phyloP scores from a whole-genome alignment of 2,113 vertebrate species.

The Nycticorax nycticorax region DNA sequence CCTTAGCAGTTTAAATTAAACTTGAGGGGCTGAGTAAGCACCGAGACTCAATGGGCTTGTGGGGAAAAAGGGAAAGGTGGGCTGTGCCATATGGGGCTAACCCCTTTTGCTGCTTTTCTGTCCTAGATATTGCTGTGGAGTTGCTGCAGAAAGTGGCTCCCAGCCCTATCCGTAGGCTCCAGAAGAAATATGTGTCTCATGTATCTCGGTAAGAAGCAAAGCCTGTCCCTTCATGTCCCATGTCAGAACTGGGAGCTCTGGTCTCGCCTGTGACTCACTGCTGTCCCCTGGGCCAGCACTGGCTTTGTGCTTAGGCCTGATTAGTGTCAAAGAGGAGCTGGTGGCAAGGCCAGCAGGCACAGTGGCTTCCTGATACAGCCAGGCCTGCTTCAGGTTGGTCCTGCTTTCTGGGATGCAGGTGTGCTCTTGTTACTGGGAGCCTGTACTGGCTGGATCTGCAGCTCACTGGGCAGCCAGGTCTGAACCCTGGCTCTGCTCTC shows the following conservation, averaged over 20 bases:
- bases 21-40: neutral
- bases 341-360: neutral
- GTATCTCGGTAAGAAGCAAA: constrained; percentile 86
- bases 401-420: neutral
- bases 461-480: neutral
- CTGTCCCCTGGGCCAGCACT: neutral
- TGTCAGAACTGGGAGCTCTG: neutral
- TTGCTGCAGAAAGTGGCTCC: constrained; percentile 96
- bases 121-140: constrained; percentile 95
- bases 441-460: neutral
- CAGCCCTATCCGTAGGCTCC: constrained; percentile 92
- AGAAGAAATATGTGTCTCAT: constrained; percentile 94
- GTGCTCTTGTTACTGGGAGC: neutral
- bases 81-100: neutral
- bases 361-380: neutral
- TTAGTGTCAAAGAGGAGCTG: neutral
- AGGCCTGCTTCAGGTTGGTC: neutral
- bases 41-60: neutral
- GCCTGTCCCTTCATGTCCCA: neutral
- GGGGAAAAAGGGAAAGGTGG: neutral
- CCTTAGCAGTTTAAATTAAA: neutral
- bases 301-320: neutral
- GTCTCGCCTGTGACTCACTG: neutral
- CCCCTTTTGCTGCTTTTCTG: neutral
- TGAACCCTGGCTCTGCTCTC: neutral